Base-by-base conservation (phyloP, 2,888 invertebrate genomes). In the Aphidoletes aphidimyza region DNA sequence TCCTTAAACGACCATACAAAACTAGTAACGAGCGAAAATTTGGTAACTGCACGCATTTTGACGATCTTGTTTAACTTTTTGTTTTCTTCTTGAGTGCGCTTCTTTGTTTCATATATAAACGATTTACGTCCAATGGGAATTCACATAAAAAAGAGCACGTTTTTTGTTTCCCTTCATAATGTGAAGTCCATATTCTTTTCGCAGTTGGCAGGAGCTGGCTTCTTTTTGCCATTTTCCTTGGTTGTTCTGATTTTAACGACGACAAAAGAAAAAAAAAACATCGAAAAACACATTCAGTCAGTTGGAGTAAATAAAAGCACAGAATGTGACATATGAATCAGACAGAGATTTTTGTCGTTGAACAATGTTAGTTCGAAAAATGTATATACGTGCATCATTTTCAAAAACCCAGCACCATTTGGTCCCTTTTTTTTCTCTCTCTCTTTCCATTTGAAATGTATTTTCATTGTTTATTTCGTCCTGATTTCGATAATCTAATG, bases 41-140 rank as follows among this genome's bases (percentile, higher is more conserved):
- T 37, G 81, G 81, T 22, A 81, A 81, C 8, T 81, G 37, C 36
- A 81, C 81, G 37, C 81, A 81, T 81, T n/a, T 81, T 69, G 81
- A 81, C 37, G 81, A 81, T 37, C 37, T 81, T 81, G 81, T 81
- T 81, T 81, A 81, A 81, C 81, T 81, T 81, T 81, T 81, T 69
- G 69, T 69, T 69, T 69, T 69, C 69, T 69, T 34, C 69, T 69
- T 69, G 69, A 69, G 69, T 69, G 69, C 69, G 69, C 69, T 69
- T n/a, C 69, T 69, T 69, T 69, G 69, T 69, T 69, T 69, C 69
- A 42, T 30, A 69, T 14, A 69, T 69, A 54, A 54, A 69, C 69
- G 69, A 69, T 69, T 69, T 69, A 69, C 30, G 69, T 69, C 69
- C 69, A 69, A 69, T 69, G 69, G 69, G 69, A 69, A 69, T 69